Evolutionary conservation across 2,113 vertebrate species (phyloP).

Genomic region (Oxygymnocypris stewartii): DNA sequence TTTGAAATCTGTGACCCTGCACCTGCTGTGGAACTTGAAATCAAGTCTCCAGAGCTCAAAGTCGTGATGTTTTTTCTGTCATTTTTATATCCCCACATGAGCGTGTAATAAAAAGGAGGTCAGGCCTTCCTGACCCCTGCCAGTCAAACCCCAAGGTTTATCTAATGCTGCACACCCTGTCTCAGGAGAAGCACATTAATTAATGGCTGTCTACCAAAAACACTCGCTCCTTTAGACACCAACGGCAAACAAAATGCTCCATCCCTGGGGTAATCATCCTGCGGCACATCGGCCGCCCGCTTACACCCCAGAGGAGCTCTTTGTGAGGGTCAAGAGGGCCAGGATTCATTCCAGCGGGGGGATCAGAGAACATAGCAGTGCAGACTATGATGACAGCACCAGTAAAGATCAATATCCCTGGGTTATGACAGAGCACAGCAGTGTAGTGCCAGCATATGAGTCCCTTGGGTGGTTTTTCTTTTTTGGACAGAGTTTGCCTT

Average conservation of each 20-base stretch:
- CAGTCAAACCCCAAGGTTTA: slow-evolving; percentile 33
- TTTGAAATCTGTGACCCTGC: slow-evolving; percentile 14
- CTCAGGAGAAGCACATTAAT: slow-evolving; percentile 13
- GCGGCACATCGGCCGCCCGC: neutral
- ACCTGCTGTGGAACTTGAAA: slow-evolving; percentile 3
- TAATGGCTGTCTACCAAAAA: slow-evolving; percentile 28
- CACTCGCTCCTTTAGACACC: slow-evolving; percentile 5
- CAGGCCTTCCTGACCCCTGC: slow-evolving; percentile 26
- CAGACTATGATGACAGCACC: slow-evolving; percentile 35
- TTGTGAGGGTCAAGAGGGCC: slow-evolving; percentile 37
- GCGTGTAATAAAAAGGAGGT: slow-evolving; percentile 18
- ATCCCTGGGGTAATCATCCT: slow-evolving; percentile 17
- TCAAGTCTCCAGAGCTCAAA: neutral
- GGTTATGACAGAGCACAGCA: slow-evolving; percentile 31
- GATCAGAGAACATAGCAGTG: slow-evolving; percentile 41
- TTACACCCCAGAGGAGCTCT: slow-evolving; percentile 1
- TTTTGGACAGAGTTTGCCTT: slow-evolving; percentile 9
- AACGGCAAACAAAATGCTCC: slow-evolving; percentile 12
- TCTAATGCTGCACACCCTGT: slow-evolving; percentile 12
- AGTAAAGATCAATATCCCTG: slow-evolving; percentile 38
- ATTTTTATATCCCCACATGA: neutral
- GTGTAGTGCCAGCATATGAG: slow-evolving; percentile 17
- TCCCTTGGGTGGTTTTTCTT: neutral
- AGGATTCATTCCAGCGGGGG: slow-evolving; percentile 40
- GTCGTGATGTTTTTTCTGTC: neutral